Evolutionary conservation across 2,113 vertebrate species (phyloP).

Genomic region (mouse (Mus musculus)): DNA sequence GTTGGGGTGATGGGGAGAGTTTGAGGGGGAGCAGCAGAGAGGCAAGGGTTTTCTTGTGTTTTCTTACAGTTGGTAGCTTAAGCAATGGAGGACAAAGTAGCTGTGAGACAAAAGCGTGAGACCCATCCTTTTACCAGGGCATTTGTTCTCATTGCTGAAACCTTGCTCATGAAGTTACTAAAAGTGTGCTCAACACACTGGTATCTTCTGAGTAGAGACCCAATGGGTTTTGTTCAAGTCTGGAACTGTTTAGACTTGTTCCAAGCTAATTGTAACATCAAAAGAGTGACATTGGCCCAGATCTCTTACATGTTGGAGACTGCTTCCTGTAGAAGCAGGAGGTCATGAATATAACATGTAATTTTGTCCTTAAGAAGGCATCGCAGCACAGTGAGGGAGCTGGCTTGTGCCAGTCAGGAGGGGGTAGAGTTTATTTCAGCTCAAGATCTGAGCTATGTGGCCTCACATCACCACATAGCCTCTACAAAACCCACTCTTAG

Average conservation of each 20-base stretch:
- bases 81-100: neutral
- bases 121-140: neutral
- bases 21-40: neutral
- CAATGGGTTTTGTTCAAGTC: slow-evolving; percentile 19
- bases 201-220: neutral
- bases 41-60: neutral
- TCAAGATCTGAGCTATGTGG: neutral
- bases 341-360: slow-evolving; percentile 19
- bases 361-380: neutral
- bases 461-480: neutral
- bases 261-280: neutral
- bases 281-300: neutral
- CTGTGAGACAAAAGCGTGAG: neutral
- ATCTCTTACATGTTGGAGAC: neutral
- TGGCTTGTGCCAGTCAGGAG: neutral
- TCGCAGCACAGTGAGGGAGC: neutral
- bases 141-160: slow-evolving; percentile 15
- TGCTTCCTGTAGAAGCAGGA: neutral
- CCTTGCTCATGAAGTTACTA: neutral
- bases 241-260: slow-evolving; percentile 12
- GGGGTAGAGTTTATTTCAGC: neutral
- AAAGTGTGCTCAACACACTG: neutral
- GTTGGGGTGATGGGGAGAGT: neutral
- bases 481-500: neutral
- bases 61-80: neutral